A percentile compares a stretch with the other conserved stretches of the same genome.
Evolutionary conservation across 2,888 invertebrate species (phyloP).

Genomic region (Pheosia gnoma): DNA sequence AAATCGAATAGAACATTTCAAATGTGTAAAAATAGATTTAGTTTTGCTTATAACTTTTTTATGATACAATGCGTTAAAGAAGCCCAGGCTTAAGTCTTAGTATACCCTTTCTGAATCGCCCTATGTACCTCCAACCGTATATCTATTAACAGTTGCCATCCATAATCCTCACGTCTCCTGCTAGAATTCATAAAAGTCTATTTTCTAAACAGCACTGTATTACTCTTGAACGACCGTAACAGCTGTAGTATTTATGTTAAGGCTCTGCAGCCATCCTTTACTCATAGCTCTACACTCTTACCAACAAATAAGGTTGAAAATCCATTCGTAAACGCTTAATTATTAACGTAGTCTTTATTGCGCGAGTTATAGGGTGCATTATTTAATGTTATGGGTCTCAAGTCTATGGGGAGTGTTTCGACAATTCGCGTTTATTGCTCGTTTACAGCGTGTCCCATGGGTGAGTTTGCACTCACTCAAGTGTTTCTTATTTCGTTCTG

Average conservation of each 20-base stretch:
- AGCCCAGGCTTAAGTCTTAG: too few relatives aligned
- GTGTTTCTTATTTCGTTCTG: too few relatives aligned
- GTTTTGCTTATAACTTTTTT: too few relatives aligned
- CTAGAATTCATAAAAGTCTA: not conserved
- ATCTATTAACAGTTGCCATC: too few relatives aligned
- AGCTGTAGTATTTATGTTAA: not conserved
- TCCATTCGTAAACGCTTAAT: conserved; percentile 3
- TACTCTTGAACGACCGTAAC: not conserved
- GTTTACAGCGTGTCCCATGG: conserved; percentile 30
- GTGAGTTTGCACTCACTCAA: conserved; percentile 24
- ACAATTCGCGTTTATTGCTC: conserved; percentile 33
- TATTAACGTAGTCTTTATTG: conserved; percentile 1
- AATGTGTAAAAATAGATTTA: too few relatives aligned
- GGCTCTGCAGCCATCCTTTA: not conserved
- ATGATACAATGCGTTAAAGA: too few relatives aligned
- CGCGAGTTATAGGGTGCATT: not conserved
- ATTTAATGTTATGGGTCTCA: conserved; percentile 2
- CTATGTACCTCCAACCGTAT: too few relatives aligned
- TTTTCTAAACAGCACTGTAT: not conserved
- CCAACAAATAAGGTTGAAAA: conserved; percentile 13
- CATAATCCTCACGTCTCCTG: not conserved
- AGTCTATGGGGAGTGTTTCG: conserved; percentile 22
- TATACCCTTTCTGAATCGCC: too few relatives aligned
- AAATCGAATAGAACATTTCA: too few relatives aligned
- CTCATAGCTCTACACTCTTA: not conserved